These are phyloP conservation scores for Lepeophtheirus nordmannii DNA, from an alignment of 2,888 invertebrate species.

Conservation along the genomic window DNA sequence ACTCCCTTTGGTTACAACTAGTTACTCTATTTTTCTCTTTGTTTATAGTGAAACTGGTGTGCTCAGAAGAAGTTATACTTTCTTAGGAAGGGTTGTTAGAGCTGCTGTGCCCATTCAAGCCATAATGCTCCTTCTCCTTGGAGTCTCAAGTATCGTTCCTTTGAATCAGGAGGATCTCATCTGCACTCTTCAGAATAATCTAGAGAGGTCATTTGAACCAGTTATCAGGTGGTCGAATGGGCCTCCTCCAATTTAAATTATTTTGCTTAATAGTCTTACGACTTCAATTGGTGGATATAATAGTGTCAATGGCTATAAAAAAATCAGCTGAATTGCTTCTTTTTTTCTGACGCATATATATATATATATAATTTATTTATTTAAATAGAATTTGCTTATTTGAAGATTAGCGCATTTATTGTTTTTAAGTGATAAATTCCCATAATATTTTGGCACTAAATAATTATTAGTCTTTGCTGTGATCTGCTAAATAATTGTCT, in stretches of 20 bases:
- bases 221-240: slow-evolving; percentile 79
- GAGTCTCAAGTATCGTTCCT: slow-evolving; percentile 80
- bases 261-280: neutral
- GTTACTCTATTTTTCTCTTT: neutral
- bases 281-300: neutral
- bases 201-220: slow-evolving; percentile 67
- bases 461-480: too few relatives aligned
- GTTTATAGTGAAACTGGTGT: slow-evolving; percentile 42
- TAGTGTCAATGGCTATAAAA: neutral
- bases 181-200: slow-evolving; percentile 66
- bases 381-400: neutral
- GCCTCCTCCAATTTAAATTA: slow-evolving; percentile 65
- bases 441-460: too few relatives aligned
- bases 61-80: slow-evolving; percentile 53
- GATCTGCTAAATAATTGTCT: too few relatives aligned
- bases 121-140: slow-evolving; percentile 74
- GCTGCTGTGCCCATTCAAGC: slow-evolving; percentile 88
- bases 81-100: slow-evolving; percentile 73
- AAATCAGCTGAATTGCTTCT: neutral
- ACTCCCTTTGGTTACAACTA: too few relatives aligned
- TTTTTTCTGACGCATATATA: neutral
- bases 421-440: too few relatives aligned
- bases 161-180: slow-evolving; percentile 62
- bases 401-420: too few relatives aligned
- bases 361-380: neutral